Evolutionary conservation across 2,888 invertebrate genomes (phyloP), one percentile per base, ranked within the genome.

Genomic region (Polia nebulosa): DNA sequence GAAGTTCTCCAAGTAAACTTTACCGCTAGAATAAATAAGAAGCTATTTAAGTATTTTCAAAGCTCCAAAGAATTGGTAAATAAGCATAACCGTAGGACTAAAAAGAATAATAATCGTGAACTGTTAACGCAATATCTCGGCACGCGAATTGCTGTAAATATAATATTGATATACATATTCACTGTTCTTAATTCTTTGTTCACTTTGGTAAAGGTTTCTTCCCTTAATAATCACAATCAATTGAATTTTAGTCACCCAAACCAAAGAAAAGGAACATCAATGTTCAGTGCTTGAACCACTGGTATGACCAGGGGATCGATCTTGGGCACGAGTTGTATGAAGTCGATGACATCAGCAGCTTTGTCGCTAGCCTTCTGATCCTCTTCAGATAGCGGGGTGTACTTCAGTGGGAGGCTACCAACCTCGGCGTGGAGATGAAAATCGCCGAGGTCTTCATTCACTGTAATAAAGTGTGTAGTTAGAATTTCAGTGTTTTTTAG

Each of bases 11-110:
- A 78, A 9, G 9, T 32, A 45, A 27, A 78, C 32, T 45, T 62
- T 39, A 39, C 79, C 72, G 6, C 79, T 78, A 34, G 8, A 78
- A 78, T 39, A 34, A 32, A 61, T 25, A 20, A 34, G 20, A 34
- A 27, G 17, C 8, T 60, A 11, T 25, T 32, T 51, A 3, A 29
- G 32, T 15, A 52, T 32, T 32, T 20, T 32, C 1, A 49, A 11
- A 44, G 20, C 22, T 39, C 34, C 13, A 11, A 11, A 34, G 13
- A 34, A 34, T 13, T 13, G 34, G 29, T 29, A 29, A 7, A 5
- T 7, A 29, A 29, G 29, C 29, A 29, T 7, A 5, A 29, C 7
- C 7, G 7, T 5, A 5, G 15, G 4, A 5, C 36, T 15, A 6
- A 34, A 34, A 34, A 34, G 11, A 34, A 11, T 1, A 1, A 15